Evolutionary conservation across 2,888 invertebrate species (phyloP), one percentile per base, ranked within the genome.

Genomic region (Callinectes sapidus): DNA sequence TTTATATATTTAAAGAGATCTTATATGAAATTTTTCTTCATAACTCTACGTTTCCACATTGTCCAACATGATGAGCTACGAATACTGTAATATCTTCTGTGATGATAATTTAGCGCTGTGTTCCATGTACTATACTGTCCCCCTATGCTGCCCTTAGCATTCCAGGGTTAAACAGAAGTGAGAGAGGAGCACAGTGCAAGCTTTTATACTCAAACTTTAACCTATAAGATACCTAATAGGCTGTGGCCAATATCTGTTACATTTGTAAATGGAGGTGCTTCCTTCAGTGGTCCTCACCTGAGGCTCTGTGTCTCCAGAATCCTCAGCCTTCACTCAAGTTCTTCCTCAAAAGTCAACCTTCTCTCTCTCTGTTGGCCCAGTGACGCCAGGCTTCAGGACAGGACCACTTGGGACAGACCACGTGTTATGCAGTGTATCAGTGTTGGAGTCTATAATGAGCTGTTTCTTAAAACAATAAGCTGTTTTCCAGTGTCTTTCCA

Each of bases 61-160:
- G 92, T 90, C 92, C 87, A 66, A 89, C 92, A 88, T 88, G 89
- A 91, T 32, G 92, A 93, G 92, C 92, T 93, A 93, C 92, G 89
- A 93, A 89, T 90, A 93, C 92, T 91, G 61, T 90, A 87, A 88
- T 92, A 89, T 85, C 90, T 90, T 93, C 92, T 93, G 92, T 93
- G 92, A 93, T 93, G 92, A 89, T 90, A 89, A 89, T 88, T 90
- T 85, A 90, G 92, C 92, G 90, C 90, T 90, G 48, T 66, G 87
- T 89, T 93, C 86, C 42, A n/a, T 71, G 90, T 93, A 92, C 87
- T 91, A 91, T 35, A 92, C 66, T 88, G 88, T 92, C 92, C 32
- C 88, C 55, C 55, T 32, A 32, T 35, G 55, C 85, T 90, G 10
- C 48, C 5, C 32, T 28, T 5, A 66, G 92, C 87, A 91, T 71